Percentiles rank a stretch among this genome's conserved stretches.
phyloP scores from a whole-genome alignment of 2,113 vertebrate genomes.

The Ceyx margarethae region DNA sequence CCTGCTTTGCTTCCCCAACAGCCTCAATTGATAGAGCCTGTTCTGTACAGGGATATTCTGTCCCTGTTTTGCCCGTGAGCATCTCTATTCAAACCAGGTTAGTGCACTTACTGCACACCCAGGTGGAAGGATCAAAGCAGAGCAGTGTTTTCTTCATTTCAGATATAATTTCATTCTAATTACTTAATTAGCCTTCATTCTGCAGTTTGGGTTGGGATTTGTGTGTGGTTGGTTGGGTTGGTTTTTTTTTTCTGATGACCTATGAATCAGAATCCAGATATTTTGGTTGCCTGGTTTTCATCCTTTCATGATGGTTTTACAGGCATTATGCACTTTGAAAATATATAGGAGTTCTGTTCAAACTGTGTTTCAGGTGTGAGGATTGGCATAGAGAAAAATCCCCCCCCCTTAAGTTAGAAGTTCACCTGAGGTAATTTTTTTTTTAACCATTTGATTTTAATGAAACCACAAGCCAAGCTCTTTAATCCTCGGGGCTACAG shows the following conservation, averaged over 20 bases:
- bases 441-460: background rate
- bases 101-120: background rate
- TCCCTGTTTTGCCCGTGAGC: background rate
- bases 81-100: background rate
- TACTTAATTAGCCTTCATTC: background rate
- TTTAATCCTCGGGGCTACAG: background rate
- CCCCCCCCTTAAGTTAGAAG: background rate
- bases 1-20: background rate
- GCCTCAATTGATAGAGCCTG: background rate
- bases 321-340: background rate
- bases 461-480: background rate
- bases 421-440: constrained; percentile 9
- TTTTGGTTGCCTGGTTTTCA: background rate
- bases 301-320: background rate
- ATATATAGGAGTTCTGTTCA: background rate
- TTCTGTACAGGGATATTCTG: background rate
- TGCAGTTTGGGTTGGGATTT: background rate
- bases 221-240: background rate
- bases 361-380: background rate
- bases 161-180: background rate
- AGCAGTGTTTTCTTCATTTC: background rate
- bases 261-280: background rate
- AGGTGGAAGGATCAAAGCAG: background rate
- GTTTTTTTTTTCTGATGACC: background rate
- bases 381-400: background rate